Conservation (phyloP, 2,888 invertebrate genomes). For the Gymnocheta viridis region DNA sequence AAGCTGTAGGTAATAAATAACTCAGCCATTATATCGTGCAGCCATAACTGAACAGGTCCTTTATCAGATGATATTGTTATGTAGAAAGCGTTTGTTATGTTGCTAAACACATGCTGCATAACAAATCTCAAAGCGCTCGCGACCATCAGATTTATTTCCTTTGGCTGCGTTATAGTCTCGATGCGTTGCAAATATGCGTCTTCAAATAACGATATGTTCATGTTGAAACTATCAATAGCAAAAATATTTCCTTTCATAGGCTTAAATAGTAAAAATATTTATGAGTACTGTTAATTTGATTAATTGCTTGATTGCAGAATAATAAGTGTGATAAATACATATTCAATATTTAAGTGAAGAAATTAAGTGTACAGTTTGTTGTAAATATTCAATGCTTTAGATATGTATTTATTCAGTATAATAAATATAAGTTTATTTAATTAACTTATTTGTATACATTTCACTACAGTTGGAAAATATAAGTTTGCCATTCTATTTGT, state of each 20-base stretch:
- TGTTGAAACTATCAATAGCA: background rate
- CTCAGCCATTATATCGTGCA: slow-evolving; percentile 70
- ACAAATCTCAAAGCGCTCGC: slow-evolving; percentile 72
- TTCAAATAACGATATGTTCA: slow-evolving; percentile 43
- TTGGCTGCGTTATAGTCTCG: slow-evolving; percentile 70
- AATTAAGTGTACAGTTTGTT: background rate
- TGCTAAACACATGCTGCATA: slow-evolving; percentile 73
- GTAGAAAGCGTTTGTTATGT: slow-evolving; percentile 71
- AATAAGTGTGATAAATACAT: background rate
- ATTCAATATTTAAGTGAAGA: background rate
- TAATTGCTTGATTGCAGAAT: background rate
- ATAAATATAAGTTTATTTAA: background rate
- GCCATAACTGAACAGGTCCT: slow-evolving; percentile 10
- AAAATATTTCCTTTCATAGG: background rate
- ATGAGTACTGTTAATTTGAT: background rate
- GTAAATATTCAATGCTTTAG: background rate
- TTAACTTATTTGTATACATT: background rate
- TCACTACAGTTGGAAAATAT: background rate
- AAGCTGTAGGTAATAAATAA: slow-evolving; percentile 71
- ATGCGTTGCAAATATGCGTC: slow-evolving; percentile 61
- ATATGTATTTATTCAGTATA: background rate
- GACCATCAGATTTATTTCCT: slow-evolving; percentile 70
- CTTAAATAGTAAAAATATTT: slow-evolving; percentile 25
- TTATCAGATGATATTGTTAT: slow-evolving; percentile 70
- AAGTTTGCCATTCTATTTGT: background rate